phyloP scores from a whole-genome alignment of 1,140 invertebrate species.

The Drosophila ficusphila region DNA sequence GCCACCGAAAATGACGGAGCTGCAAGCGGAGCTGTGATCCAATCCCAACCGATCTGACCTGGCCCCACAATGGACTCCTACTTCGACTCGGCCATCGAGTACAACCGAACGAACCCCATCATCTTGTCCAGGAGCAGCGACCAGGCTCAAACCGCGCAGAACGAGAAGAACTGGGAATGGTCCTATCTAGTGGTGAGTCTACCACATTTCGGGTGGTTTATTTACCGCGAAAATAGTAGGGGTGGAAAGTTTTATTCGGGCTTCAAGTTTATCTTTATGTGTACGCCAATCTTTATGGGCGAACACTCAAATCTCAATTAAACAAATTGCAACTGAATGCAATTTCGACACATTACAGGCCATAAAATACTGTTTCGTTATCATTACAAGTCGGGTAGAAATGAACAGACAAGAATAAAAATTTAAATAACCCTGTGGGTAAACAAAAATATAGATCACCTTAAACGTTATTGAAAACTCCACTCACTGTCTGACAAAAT shows the following conservation, averaged over 20 bases:
- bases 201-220: background rate
- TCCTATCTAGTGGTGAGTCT: slow-evolving; percentile 86
- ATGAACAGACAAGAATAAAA: too few species aligned
- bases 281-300: background rate
- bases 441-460: too few species aligned
- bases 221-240: background rate
- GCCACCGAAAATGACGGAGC: slow-evolving; percentile 49
- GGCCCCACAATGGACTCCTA: slow-evolving; percentile 60
- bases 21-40: background rate
- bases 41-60: background rate
- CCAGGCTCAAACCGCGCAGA: slow-evolving; percentile 49
- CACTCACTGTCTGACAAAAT: too few species aligned
- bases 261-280: background rate
- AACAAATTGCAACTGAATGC: slow-evolving; percentile 3
- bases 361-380: background rate
- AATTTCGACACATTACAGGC: background rate
- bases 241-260: background rate
- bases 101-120: slow-evolving; percentile 53
- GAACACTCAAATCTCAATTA: background rate
- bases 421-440: too few species aligned
- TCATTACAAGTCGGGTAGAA: too few species aligned
- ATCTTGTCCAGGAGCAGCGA: slow-evolving; percentile 32
- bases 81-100: slow-evolving; percentile 66
- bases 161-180: slow-evolving; percentile 86
- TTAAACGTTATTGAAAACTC: too few species aligned